Base-by-base conservation (phyloP, 2,797 vertebrate species). In the Prionace glauca region DNA sequence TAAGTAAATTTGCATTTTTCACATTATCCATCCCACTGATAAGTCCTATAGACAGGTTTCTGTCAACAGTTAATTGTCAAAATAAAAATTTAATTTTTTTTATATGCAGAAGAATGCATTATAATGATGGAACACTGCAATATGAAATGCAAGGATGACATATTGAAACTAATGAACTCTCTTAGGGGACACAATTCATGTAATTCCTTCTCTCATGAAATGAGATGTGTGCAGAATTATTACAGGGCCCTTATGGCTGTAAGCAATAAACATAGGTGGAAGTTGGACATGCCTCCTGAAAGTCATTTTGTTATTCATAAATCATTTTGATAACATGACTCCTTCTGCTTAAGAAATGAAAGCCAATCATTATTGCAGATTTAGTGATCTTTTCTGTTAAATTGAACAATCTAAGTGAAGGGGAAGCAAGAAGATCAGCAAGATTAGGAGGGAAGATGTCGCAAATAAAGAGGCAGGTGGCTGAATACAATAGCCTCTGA, bases 161-260 rank as follows among this genome's bases (percentile, higher is more conserved):
- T 92, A 92, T 92, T 92, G 90, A 92, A 41, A 92, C 62, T 69
- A 67, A 92, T 92, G 62, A 69, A 92, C n/a, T 69, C 90, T 41
- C 32, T 29, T 92, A 65, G 90, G 62, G 36, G 90, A 41, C 90
- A 92, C 90, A 92, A 69, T 92, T 92, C 90, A 92, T 41, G 18
- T 2, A 92, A 69, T 92, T 69, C 90, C 20, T 92, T 36, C 62
- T 69, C 22, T 92, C 20, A 0, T 92, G 65, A 92, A 92, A 92
- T 67, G 36, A 92, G n/a, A 92, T 92, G 90, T 24, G 90, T 92
- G 62, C n/a, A 67, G 90, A 92, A 92, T 69, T 92, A 92, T 92
- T 92, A 92, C 62, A 41, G 90, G n/a, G 90, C 62, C 62, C 62
- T 92, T 92, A 36, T 69, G n/a, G 90, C 62, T n/a, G 62, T 9